Evolutionary conservation across 92 coral and sea anemone genomes (phyloP).

Genomic region (Anthopleura xanthogrammica): DNA sequence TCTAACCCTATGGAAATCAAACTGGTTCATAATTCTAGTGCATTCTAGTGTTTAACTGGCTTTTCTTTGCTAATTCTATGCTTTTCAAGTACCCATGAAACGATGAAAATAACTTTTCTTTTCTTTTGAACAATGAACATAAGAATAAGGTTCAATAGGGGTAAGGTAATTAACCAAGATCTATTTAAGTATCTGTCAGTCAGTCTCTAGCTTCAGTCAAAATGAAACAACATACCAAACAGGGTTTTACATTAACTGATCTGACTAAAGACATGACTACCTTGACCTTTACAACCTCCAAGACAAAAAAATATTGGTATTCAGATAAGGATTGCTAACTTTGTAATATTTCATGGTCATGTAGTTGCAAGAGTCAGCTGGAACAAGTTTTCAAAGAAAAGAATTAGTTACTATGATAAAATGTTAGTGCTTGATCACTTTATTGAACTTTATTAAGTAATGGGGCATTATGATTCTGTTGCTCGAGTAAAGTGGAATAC

Average conservation of each 20-base stretch:
- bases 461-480: no score
- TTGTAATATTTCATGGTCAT: background rate
- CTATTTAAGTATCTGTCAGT: constrained; percentile 1
- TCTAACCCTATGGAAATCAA: background rate
- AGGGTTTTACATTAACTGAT: background rate
- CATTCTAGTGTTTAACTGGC: background rate
- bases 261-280: background rate
- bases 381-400: background rate
- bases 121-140: background rate
- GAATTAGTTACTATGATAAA: background rate
- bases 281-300: background rate
- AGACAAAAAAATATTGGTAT: background rate
- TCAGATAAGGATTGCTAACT: background rate
- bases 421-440: no score
- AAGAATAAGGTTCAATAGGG: background rate
- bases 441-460: no score
- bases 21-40: background rate
- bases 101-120: background rate
- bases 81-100: constrained; percentile 3
- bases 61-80: constrained; percentile 6
- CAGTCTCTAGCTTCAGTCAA: background rate
- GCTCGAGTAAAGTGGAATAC: background rate
- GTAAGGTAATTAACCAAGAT: constrained; percentile 2
- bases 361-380: background rate
- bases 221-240: background rate